phyloP scores from a whole-genome alignment of 2,113 vertebrate genomes.

The Bufo bufo region DNA sequence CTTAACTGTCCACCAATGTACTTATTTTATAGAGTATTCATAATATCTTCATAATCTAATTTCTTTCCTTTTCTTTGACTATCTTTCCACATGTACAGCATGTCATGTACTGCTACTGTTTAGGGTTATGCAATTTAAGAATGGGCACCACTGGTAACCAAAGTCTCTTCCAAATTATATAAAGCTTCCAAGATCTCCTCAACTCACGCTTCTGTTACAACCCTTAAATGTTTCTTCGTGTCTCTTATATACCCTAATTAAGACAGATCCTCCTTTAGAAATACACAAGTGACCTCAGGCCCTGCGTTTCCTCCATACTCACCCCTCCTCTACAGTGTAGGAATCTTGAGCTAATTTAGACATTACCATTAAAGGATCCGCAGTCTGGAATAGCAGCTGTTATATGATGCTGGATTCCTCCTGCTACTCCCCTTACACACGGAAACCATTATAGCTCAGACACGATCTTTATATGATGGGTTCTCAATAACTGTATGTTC shows the following conservation, averaged over 20 bases:
- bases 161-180: not conserved
- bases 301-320: conserved; percentile 29
- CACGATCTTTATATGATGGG: conserved; percentile 36
- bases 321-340: conserved; percentile 59
- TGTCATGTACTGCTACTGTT: not conserved
- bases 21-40: not conserved
- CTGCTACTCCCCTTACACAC: conserved; percentile 53
- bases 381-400: conserved; percentile 84
- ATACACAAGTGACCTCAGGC: conserved; percentile 63
- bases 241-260: conserved; percentile 57
- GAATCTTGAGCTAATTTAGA: conserved; percentile 79
- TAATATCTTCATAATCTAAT: not conserved
- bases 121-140: not conserved
- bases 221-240: conserved; percentile 17
- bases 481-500: not conserved
- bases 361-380: conserved; percentile 80
- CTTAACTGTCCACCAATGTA: not conserved
- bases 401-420: conserved; percentile 70
- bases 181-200: conserved; percentile 8
- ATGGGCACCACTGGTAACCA: not conserved
- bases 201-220: not conserved
- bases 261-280: conserved; percentile 57
- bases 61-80: not conserved
- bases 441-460: conserved; percentile 59
- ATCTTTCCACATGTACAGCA: not conserved